These are phyloP conservation scores for Anoura caudifer DNA, from an alignment of 2,113 vertebrate species.

Conservation along the genomic window DNA sequence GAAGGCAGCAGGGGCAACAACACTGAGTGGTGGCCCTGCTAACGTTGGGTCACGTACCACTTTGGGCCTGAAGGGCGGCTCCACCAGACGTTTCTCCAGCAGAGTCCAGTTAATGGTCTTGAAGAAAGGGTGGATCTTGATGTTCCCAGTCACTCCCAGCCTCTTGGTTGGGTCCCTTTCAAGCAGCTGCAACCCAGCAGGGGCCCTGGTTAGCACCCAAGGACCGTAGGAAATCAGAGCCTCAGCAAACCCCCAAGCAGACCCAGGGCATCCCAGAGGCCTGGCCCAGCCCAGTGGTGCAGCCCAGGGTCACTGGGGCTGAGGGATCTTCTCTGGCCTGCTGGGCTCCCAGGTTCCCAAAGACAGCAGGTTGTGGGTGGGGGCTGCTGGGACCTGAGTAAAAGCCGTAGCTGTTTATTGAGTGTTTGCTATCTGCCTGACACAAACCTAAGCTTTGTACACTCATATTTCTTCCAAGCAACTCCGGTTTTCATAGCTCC, in stretches of 20 bases:
- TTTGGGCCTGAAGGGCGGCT: conserved; percentile 98
- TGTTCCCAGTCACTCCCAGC: conserved; percentile 92
- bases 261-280: background rate
- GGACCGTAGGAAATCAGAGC: background rate
- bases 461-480: background rate
- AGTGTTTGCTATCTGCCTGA: background rate
- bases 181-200: conserved; percentile 87
- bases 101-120: conserved; percentile 93
- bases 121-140: conserved; percentile 92
- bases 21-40: rapidly evolving
- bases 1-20: no score
- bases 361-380: background rate
- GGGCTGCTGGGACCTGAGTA: rapidly evolving
- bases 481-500: background rate
- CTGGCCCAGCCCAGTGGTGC: background rate
- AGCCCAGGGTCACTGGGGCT: background rate
- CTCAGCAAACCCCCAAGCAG: background rate
- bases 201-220: background rate
- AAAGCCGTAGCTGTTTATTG: background rate
- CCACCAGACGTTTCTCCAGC: conserved; percentile 88
- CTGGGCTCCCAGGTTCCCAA: background rate
- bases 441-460: background rate
- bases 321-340: background rate
- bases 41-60: conserved; percentile 84
- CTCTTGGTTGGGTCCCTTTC: conserved; percentile 91